phyloP scores from a whole-genome alignment of 1,140 invertebrate genomes.

The Sesamia nonagrioides region DNA sequence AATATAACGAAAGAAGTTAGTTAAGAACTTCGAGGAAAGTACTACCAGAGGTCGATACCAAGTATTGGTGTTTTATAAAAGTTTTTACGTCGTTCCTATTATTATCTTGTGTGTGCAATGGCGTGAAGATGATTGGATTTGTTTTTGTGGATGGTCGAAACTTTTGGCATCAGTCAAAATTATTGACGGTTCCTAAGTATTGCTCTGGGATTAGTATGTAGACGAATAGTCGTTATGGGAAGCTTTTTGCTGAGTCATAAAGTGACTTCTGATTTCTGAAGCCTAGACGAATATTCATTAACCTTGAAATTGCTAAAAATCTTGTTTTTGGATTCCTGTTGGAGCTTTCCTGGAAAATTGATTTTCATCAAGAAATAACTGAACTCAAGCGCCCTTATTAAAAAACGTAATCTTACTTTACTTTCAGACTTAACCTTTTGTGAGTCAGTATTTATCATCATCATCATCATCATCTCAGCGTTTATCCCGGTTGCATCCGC shows the following conservation, averaged over 20 bases:
- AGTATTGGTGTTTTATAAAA: constrained; percentile 65
- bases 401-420: no score
- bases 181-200: constrained; percentile 34
- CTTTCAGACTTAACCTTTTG: no score
- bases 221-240: not conserved
- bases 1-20: constrained; percentile 69
- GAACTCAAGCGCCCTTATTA: no score
- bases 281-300: no score
- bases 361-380: no score
- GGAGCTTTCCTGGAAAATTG: no score
- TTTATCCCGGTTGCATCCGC: no score
- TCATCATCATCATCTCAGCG: no score
- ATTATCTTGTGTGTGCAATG: constrained; percentile 47
- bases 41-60: constrained; percentile 68
- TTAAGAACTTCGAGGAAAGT: constrained; percentile 60
- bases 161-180: constrained; percentile 39
- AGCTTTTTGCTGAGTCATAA: constrained; percentile 11
- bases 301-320: no score
- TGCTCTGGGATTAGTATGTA: constrained; percentile 6
- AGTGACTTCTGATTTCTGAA: constrained; percentile 1
- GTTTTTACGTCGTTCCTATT: constrained; percentile 56
- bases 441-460: no score
- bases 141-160: constrained; percentile 25
- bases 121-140: constrained; percentile 50
- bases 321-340: no score